Conservation (phyloP, 1,140 invertebrate genomes). For the Lanistes nyassanus region DNA sequence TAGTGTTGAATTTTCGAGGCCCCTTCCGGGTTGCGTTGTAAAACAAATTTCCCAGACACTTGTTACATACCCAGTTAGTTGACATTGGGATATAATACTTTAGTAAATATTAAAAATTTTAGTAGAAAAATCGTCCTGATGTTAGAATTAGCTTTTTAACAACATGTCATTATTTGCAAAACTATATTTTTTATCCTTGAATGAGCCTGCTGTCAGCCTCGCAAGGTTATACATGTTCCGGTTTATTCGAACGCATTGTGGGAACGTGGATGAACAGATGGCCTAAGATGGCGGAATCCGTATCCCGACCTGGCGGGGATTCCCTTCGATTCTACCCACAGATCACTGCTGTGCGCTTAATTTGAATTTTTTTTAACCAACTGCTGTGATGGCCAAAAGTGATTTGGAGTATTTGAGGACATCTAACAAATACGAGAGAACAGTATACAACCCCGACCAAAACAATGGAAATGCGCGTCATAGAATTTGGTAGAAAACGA, state of each 20-base stretch:
- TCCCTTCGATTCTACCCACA: slow-evolving; percentile 26
- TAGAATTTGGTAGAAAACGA: slow-evolving; percentile 3
- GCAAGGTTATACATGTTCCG: slow-evolving; percentile 23
- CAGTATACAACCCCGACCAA: background rate
- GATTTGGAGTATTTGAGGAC: background rate
- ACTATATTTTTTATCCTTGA: background rate
- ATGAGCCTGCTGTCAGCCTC: background rate
- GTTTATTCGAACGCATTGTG: slow-evolving; percentile 33
- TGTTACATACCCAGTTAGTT: no score
- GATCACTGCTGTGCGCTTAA: slow-evolving; percentile 19
- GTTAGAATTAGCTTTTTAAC: background rate
- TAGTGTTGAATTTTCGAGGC: background rate
- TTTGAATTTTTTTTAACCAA: slow-evolving; percentile 24
- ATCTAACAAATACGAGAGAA: background rate
- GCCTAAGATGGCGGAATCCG: slow-evolving; percentile 36
- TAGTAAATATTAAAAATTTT: no score
- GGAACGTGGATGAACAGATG: slow-evolving; percentile 34
- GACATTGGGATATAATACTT: background rate
- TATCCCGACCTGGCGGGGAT: slow-evolving; percentile 25
- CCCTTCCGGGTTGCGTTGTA: no score
- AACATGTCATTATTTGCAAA: background rate
- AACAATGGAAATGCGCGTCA: slow-evolving; percentile 19
- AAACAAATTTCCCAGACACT: no score
- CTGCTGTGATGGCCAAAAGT: background rate
- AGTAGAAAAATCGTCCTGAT: no score